Evolutionary conservation across 2,113 vertebrate species (phyloP).

Genomic region (Corythoichthys haematopterus): DNA sequence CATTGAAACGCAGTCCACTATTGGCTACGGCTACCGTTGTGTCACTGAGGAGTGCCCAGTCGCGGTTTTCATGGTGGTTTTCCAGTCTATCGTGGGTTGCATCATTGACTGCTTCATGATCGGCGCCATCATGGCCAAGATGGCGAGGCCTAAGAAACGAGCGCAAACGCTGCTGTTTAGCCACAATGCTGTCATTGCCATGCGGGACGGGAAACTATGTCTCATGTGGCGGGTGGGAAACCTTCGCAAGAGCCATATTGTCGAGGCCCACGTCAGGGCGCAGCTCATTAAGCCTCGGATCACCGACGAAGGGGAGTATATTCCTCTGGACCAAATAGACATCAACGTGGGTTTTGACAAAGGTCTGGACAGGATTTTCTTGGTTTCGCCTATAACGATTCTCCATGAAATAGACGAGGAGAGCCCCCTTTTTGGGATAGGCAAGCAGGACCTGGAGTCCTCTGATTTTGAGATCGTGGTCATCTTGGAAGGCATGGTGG

Average conservation of each 20-base stretch:
- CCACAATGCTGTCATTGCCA: constrained; percentile 88
- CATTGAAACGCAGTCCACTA: constrained; percentile 96
- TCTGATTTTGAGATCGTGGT: constrained; percentile 97
- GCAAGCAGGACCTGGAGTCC: constrained; percentile 88
- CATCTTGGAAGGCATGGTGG: constrained; percentile 97
- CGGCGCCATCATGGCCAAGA: constrained; percentile 98
- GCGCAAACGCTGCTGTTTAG: constrained; percentile 94
- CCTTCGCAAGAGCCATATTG: constrained; percentile 95
- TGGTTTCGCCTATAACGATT: constrained; percentile 95
- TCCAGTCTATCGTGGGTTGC: constrained; percentile 95
- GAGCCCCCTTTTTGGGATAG: constrained; percentile 89
- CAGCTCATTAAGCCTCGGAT: constrained; percentile 94
- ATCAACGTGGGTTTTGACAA: constrained; percentile 97
- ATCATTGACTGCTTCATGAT: constrained; percentile 99
- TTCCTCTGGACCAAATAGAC: constrained; percentile 95
- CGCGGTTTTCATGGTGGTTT: constrained; percentile 95
- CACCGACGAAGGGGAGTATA: constrained; percentile 93
- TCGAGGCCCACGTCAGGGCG: constrained; percentile 93
- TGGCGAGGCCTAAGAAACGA: constrained; percentile 95
- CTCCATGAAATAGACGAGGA: constrained; percentile 92
- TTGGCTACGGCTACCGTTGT: constrained; percentile 93
- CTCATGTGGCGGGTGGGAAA: constrained; percentile 98
- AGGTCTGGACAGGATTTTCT: constrained; percentile 93
- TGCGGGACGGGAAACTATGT: constrained; percentile 91
- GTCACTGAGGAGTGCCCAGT: constrained; percentile 94